These are phyloP conservation scores for Marasmarcha lunaedactyla DNA, from an alignment of 2,888 invertebrate species.

Conservation along the genomic window DNA sequence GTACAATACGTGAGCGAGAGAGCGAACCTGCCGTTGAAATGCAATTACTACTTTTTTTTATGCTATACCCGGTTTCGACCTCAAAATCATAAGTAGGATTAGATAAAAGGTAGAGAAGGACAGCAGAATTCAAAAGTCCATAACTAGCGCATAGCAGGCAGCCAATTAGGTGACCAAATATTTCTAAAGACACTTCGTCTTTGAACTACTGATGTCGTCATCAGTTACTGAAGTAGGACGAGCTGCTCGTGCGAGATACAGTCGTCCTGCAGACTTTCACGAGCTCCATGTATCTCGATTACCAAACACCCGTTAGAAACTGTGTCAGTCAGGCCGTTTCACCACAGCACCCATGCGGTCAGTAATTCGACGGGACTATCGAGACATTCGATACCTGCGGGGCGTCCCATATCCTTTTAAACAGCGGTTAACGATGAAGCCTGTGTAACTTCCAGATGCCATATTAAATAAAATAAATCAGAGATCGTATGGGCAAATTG, in stretches of 20 bases:
- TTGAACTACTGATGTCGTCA: slow-evolving; percentile 57
- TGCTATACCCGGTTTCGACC: too few relatives aligned
- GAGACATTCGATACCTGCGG: slow-evolving; percentile 20
- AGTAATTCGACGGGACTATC: slow-evolving; percentile 30
- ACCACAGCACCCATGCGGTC: slow-evolving; percentile 55
- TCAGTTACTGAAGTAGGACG: slow-evolving; percentile 57
- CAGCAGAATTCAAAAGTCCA: too few relatives aligned
- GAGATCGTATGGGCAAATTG: too few relatives aligned
- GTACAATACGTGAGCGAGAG: slow-evolving; percentile 28
- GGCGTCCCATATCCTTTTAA: slow-evolving; percentile 7
- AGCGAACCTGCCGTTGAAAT: neutral
- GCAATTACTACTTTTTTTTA: neutral
- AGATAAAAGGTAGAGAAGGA: too few relatives aligned
- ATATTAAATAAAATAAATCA: too few relatives aligned
- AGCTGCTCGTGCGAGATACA: slow-evolving; percentile 54
- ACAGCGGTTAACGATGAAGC: too few relatives aligned
- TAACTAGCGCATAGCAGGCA: too few relatives aligned
- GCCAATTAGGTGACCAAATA: too few relatives aligned
- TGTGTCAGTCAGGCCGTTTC: slow-evolving; percentile 64
- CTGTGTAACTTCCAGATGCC: too few relatives aligned
- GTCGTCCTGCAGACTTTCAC: slow-evolving; percentile 66
- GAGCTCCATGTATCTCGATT: slow-evolving; percentile 55
- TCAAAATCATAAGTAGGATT: too few relatives aligned
- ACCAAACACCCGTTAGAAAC: slow-evolving; percentile 69
- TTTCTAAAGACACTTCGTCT: too few relatives aligned